Evolutionary conservation across 2,797 vertebrate species (phyloP).

Genomic region (Delichon dasypus): DNA sequence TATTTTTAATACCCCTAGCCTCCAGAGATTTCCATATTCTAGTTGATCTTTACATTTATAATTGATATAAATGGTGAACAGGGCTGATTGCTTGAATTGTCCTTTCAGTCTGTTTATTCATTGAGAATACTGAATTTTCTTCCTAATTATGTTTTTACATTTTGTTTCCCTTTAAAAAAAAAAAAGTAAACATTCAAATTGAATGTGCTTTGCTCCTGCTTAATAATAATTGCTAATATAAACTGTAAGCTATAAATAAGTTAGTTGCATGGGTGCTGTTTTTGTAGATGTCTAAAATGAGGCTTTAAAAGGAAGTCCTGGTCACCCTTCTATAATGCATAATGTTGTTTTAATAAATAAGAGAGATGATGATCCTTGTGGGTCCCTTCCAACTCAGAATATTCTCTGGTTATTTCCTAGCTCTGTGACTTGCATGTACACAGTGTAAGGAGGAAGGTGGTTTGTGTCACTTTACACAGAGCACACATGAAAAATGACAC

Average conservation of each 20-base stretch:
- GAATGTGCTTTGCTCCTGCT: not conserved
- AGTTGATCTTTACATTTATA: constrained; percentile 5
- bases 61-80: constrained; percentile 40
- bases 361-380: not conserved
- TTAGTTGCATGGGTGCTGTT: not conserved
- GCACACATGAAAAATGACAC: not conserved
- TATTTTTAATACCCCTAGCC: constrained; percentile 55
- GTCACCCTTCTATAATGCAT: not conserved
- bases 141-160: not conserved
- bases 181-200: not conserved
- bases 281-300: not conserved
- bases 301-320: not conserved
- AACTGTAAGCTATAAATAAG: not conserved
- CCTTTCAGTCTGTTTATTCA: not conserved
- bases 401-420: not conserved
- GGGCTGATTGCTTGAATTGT: constrained; percentile 18
- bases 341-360: not conserved
- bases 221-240: not conserved
- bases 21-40: constrained; percentile 37
- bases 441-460: not conserved
- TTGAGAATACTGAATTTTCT: not conserved
- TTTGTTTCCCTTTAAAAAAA: not conserved
- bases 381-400: not conserved
- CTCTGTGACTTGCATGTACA: not conserved
- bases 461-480: not conserved